phyloP scores from a whole-genome alignment of 53 echinoderm and acorn worm species.

The Zoroaster sp. region DNA sequence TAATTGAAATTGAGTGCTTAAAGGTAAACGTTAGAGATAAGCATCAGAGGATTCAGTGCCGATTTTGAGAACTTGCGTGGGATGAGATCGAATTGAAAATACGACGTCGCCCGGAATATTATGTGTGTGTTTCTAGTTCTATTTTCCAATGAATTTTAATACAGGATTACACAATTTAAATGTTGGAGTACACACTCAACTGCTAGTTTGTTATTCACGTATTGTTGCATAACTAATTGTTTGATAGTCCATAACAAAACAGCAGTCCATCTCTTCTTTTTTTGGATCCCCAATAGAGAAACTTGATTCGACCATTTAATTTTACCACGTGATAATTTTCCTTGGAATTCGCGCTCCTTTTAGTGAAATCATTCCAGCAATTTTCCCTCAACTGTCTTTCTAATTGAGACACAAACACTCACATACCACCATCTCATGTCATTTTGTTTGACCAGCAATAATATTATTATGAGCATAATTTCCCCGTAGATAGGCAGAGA shows the following conservation, averaged over 20 bases:
- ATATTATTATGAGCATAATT: neutral
- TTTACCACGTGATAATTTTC: too few species aligned
- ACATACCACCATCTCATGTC: neutral
- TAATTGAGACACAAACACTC: neutral
- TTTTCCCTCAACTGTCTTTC: too few species aligned
- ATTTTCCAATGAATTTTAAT: neutral
- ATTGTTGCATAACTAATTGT: too few species aligned
- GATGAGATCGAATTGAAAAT: neutral
- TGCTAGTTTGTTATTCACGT: too few species aligned
- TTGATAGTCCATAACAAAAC: too few species aligned
- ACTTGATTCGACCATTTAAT: too few species aligned
- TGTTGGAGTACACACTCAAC: too few species aligned
- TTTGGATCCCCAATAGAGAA: too few species aligned
- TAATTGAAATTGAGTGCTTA: neutral
- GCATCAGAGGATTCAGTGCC: neutral
- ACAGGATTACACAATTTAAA: neutral
- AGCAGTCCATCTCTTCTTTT: too few species aligned
- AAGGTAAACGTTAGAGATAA: neutral
- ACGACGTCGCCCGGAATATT: neutral
- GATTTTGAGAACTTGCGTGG: neutral
- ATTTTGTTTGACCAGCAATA: neutral
- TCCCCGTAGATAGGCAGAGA: constrained; percentile 4
- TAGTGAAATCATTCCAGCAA: too few species aligned
- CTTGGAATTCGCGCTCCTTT: too few species aligned
- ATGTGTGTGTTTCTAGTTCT: neutral